Conservation (phyloP, 2,797 vertebrate genomes). For the Phalanger gymnotis region DNA sequence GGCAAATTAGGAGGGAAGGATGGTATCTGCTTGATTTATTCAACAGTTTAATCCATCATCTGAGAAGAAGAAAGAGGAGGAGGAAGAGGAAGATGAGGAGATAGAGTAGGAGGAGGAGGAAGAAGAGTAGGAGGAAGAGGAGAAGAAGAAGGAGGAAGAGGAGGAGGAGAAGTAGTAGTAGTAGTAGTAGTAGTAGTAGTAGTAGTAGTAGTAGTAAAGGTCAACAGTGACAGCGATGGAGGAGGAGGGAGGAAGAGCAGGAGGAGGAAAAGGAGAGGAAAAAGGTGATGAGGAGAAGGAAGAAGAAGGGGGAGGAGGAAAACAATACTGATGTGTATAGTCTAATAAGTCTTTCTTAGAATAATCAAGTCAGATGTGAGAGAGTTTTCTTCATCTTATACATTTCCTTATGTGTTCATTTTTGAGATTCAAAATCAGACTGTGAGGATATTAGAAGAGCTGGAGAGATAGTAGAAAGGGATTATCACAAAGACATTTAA, state of each 20-base stretch:
- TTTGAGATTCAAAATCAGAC: slow-evolving; percentile 39
- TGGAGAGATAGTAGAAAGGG: not conserved
- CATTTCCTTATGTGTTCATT: slow-evolving; percentile 27
- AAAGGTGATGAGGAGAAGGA: not conserved
- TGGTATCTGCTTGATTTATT: not conserved
- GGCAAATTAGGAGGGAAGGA: not conserved
- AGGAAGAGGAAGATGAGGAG: not conserved
- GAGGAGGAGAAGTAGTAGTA: too few relatives aligned
- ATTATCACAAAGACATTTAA: not conserved
- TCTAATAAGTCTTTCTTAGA: not conserved
- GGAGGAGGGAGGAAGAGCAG: too few relatives aligned
- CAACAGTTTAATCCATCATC: not conserved
- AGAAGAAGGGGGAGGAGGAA: not conserved
- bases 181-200: too few relatives aligned
- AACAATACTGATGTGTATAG: not conserved
- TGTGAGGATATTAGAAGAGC: not conserved
- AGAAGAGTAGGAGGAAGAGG: too few relatives aligned
- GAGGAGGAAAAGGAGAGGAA: too few relatives aligned
- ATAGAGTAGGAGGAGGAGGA: not conserved
- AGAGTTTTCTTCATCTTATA: not conserved
- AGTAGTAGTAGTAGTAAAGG: too few relatives aligned
- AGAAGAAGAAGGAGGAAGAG: too few relatives aligned
- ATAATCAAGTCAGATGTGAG: not conserved
- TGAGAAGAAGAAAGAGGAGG: not conserved
- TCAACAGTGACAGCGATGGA: too few relatives aligned